Evolutionary conservation across 2,888 invertebrate genomes (phyloP), one percentile per base, ranked within the genome.

Genomic region (Osmoderma eremita): DNA sequence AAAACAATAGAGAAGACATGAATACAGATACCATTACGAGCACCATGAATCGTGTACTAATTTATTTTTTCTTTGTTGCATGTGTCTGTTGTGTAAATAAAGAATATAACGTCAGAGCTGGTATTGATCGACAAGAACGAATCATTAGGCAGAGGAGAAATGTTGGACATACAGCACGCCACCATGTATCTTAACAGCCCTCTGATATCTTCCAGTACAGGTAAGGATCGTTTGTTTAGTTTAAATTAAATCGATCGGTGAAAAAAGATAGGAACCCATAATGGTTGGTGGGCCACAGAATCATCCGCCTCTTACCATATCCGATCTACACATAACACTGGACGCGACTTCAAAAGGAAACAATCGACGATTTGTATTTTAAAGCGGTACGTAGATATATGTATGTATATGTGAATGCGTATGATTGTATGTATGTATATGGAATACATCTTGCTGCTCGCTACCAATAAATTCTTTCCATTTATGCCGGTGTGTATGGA

Each of bases 101-200:
- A 88, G 87, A 83, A 83, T 77, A 82, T 88, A 53, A 84, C 85
- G 62, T 82, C 83, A 66, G 88, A 90, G 72, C 69, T 90, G 48
- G 86, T 86, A 12, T 78, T 90, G 30, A 85, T 89, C 5, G 90
- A 90, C 78, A 84, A 86, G 15, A 83, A 85, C 72, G 85, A 84
- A 50, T 84, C 88, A 74, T 87, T 87, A 73, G 78, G 89, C 53
- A 82, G 85, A 73, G 89, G 89, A 22, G 90, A 90, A 78, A 84
- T 87, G 80, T 82, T 89, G 84, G 90, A 90, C 75, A 83, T 86
- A 36, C 83, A 83, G 72, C 88, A 90, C 71, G 87, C 87, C 3
- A 78, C 85, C 8, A 80, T 84, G 17, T 88, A 88, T 76, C 77
- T 88, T 56, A 83, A 83, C 53, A 83, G 85, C 70, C 84, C 87